Evolutionary conservation across 1,140 invertebrate species (phyloP), one percentile per base, ranked within the genome.

Genomic region (Himalopsyche phryganea): DNA sequence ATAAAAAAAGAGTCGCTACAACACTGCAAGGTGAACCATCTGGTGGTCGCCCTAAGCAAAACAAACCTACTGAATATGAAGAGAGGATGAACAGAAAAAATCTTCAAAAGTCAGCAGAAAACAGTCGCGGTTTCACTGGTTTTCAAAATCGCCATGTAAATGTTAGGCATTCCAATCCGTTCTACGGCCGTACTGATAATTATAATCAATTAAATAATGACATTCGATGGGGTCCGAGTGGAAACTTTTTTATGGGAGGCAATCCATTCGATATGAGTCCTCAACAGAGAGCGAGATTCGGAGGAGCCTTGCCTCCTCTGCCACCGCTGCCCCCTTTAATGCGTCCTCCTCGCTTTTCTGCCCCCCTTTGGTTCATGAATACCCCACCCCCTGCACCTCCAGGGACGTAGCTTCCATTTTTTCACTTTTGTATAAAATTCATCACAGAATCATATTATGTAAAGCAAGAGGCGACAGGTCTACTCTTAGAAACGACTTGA

Each of bases 371-470:
- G 72, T 54, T 66, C 42, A 69, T 64, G 41, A 59, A 50, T 15
- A 65, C 60, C 6, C 69, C 73, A 4, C 71, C 70, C 1, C 71
- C 75, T 6, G 73, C 74, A 0, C 71, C 73, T 6, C 36, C 38
- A 20, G 20, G 23, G 5, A 32, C 36, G 23, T 28, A 28, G 23
- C 23, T 28, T 28, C 23, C 23, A 9, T 28, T 9, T 28, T 28
- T 28, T 9, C 9, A 28, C 23, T 28, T 28, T 28, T 28, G 23
- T 28, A 28, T 9, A 28, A 3, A 28, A 28, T 28, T 28, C 9
- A 28, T 9, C 9, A 28, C 3, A 28, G 9, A 28, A 28, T 5
- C 9, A 28, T 28, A 5, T 28, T 28, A 28, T 28, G 9, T 28
- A 5, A 28, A 9, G 23, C 9, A 5, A 28, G 23, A 9, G 23